phyloP scores from a whole-genome alignment of 2,113 vertebrate species.

The Caranx melampygus region DNA sequence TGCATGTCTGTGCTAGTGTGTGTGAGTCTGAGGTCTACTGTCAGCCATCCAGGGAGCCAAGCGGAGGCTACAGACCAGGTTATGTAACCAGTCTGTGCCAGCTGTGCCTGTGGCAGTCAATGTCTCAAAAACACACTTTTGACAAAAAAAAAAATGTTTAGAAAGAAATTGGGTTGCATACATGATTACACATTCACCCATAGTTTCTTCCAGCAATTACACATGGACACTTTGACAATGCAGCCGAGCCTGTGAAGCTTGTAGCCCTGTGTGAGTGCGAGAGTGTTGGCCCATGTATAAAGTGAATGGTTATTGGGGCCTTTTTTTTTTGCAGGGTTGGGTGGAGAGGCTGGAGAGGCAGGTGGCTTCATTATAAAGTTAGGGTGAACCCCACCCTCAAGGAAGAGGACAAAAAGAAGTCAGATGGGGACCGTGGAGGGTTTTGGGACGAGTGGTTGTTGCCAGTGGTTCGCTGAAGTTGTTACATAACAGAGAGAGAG shows the following conservation, averaged over 20 bases:
- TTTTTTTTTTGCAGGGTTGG: conserved; percentile 17
- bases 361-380: background rate
- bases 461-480: conserved; percentile 60
- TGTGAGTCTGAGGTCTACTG: conserved; percentile 66
- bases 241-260: conserved; percentile 31
- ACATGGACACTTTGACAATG: conserved; percentile 35
- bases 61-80: conserved; percentile 73
- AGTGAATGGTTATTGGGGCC: conserved; percentile 27
- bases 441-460: conserved; percentile 63
- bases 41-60: conserved; percentile 69
- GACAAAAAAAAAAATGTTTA: background rate
- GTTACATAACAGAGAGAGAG: conserved; percentile 67
- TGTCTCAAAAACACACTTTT: conserved; percentile 49
- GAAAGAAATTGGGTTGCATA: conserved; percentile 17
- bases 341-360: background rate
- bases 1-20: conserved; percentile 43
- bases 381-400: conserved; percentile 42
- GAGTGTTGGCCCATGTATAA: conserved; percentile 34
- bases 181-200: conserved; percentile 21
- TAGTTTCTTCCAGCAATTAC: conserved; percentile 39
- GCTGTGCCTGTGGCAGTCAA: conserved; percentile 74
- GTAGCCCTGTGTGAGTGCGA: conserved; percentile 1
- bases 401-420: conserved; percentile 28
- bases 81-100: conserved; percentile 79
- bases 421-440: conserved; percentile 23